A percentile compares a stretch with the other conserved stretches of the same genome.
These are phyloP conservation scores for Elephas maximus DNA, from an alignment of 2,113 vertebrate genomes.

Conservation along the genomic window DNA sequence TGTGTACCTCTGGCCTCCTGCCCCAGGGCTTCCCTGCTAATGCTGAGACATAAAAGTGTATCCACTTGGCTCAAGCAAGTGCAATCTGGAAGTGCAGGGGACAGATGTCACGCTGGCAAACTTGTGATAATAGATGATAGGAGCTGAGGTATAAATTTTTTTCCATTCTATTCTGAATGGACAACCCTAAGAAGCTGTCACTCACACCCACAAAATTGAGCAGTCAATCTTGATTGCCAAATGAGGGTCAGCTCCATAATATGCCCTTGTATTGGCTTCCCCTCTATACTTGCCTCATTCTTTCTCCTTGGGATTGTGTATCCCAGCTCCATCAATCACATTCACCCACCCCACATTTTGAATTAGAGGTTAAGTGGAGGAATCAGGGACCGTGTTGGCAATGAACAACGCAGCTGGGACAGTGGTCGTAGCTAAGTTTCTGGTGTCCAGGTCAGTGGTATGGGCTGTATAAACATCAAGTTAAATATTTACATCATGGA, in stretches of 20 bases:
- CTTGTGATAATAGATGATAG: background rate
- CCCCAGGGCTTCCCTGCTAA: background rate
- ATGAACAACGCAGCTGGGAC: no score
- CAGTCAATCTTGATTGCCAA: background rate
- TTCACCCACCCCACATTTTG: background rate
- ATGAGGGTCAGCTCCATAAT: background rate
- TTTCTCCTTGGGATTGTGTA: background rate
- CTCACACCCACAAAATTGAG: background rate
- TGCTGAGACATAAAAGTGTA: conserved; percentile 27
- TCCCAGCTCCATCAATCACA: background rate
- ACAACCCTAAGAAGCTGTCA: background rate
- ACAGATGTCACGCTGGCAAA: background rate
- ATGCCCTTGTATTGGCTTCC: background rate
- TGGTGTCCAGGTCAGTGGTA: no score
- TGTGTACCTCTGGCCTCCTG: background rate
- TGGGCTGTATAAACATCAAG: background rate
- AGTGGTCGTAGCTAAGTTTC: background rate
- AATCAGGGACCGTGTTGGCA: background rate
- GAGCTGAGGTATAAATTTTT: background rate
- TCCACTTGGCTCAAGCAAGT: background rate
- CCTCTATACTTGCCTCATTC: background rate
- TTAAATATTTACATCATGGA: background rate
- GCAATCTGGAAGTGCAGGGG: background rate
- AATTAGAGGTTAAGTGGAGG: background rate
- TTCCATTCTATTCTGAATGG: background rate